Conservation (phyloP, 2,888 invertebrate genomes). For the Drosophila macrospina region DNA sequence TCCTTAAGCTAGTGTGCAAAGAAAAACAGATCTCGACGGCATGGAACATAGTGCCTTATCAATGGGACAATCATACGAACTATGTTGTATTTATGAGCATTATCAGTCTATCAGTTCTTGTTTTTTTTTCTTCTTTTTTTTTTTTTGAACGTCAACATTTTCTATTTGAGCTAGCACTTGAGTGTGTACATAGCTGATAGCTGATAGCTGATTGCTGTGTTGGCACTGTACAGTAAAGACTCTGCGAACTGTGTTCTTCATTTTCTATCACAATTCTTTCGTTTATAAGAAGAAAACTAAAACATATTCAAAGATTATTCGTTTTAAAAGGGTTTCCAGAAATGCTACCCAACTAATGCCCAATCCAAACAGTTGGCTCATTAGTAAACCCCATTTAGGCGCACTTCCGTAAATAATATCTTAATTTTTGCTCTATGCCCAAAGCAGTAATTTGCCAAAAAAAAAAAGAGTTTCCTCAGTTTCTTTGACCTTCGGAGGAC, state of each 20-base stretch:
- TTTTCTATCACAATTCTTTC: too few relatives aligned
- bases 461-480: constrained; percentile 37
- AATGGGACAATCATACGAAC: constrained; percentile 1
- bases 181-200: constrained; percentile 4
- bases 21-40: background rate
- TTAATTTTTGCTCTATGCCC: constrained; percentile 16
- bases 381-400: background rate
- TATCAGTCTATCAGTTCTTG: constrained; percentile 29
- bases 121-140: too few relatives aligned
- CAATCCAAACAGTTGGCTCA: background rate
- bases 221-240: background rate
- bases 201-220: constrained; percentile 9
- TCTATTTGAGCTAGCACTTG: constrained; percentile 31
- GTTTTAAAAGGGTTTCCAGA: too few relatives aligned
- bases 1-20: constrained; percentile 20
- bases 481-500: constrained; percentile 62
- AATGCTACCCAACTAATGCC: too few relatives aligned
- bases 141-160: constrained; percentile 31
- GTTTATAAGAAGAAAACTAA: too few relatives aligned
- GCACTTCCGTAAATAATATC: constrained; percentile 43
- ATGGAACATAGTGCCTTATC: constrained; percentile 37
- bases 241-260: background rate
- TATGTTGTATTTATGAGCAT: background rate
- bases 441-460: constrained; percentile 36
- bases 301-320: too few relatives aligned